Evolutionary conservation across 2,113 vertebrate genomes (phyloP), one percentile per base, ranked within the genome.

Genomic region (Pseudolaguvia tuberculata): DNA sequence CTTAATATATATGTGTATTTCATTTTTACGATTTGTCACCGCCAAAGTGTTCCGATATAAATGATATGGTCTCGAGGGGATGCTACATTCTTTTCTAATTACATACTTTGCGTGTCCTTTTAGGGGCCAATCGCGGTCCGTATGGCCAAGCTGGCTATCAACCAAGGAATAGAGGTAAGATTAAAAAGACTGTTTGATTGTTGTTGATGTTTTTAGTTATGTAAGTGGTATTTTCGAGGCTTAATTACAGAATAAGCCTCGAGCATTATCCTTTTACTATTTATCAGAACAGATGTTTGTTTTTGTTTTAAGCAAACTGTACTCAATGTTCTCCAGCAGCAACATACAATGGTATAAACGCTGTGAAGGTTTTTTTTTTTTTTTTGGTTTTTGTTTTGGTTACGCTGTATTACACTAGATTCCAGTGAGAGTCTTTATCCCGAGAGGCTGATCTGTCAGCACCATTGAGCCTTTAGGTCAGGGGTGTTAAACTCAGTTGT

Each of bases 61-160:
- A 50, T 21, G 17, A 1, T 6, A 45, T 71, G 29, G 11, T 82
- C 63, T 79, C 21, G 4, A 59, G 14, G 3, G 10, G 17, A 74
- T 53, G 4, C 9, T 55, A 3, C 50, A 7, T 23, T 4, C 9
- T 25, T 15, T 47, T 80, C 35, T 76, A 15, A 68, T 68, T n/a
- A 77, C 51, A 20, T 31, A 50, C 35, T 56, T 25, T 55, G 13
- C 12, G 25, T 75, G 14, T 68, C 72, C 59, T 70, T 83, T 75
- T 88, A 99, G 97, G 97, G 96, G 84, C 97, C 97, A 23, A 91
- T 99, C 83, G 97, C 97, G 80, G 86, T 99, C 85, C 90, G 97
- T 89, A 95, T 98, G 93, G 97, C 97, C 62, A 99, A 99, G 84
- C 85, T 98, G 84, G 94, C 97, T 0, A 98, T 99, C 82, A 94